Percentiles rank a stretch among this genome's conserved stretches.
These are phyloP conservation scores for Agriopis aurantiaria DNA, from an alignment of 2,888 invertebrate species.

Conservation along the genomic window DNA sequence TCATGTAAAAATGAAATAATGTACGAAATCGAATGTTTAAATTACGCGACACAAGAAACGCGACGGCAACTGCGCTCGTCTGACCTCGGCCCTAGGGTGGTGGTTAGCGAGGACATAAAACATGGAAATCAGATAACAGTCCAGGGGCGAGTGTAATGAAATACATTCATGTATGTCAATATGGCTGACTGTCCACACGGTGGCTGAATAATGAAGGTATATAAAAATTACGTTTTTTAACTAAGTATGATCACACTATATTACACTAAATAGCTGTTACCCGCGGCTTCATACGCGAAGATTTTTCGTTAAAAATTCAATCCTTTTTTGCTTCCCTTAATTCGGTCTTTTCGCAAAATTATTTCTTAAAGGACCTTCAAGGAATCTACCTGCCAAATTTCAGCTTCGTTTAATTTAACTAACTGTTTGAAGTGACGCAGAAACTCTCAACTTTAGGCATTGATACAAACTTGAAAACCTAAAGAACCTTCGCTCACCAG, in stretches of 20 bases:
- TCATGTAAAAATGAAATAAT: too few species aligned
- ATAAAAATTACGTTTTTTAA: not conserved
- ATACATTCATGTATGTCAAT: conserved; percentile 1
- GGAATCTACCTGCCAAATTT: too few species aligned
- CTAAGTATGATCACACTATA: too few species aligned
- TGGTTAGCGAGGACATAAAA: conserved; percentile 2
- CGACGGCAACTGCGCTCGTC: not conserved
- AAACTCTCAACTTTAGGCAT: not conserved
- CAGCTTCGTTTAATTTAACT: too few species aligned
- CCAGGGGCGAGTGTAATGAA: not conserved
- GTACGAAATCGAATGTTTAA: not conserved
- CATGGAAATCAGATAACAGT: conserved; percentile 27
- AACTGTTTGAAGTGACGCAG: too few species aligned
- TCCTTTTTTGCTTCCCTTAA: too few species aligned
- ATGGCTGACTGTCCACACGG: not conserved
- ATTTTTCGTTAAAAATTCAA: too few species aligned
- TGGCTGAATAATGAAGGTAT: not conserved
- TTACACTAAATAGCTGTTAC: too few species aligned
- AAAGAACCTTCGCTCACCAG: not conserved
- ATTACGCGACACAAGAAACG: not conserved
- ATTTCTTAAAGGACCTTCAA: too few species aligned
- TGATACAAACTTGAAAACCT: not conserved
- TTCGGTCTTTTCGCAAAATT: too few species aligned
- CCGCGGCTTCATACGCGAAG: too few species aligned
- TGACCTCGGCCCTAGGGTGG: not conserved